Base-by-base conservation (phyloP, 2,888 invertebrate genomes). In the Sceliomorpha sp. region DNA sequence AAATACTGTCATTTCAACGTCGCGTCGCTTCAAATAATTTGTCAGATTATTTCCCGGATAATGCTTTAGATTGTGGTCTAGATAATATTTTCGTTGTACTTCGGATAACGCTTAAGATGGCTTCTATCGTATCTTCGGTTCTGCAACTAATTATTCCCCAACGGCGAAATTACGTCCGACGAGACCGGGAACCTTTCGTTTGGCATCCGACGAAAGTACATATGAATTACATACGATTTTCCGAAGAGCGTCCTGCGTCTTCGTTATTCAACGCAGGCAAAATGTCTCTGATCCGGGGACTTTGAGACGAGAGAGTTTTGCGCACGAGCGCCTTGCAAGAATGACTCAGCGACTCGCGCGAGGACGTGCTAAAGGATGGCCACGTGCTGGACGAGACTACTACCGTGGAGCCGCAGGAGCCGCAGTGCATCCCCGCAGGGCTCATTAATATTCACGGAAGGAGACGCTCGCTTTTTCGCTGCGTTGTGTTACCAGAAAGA, bases 361-460 rank as follows among this genome's bases (percentile, higher is more conserved):
- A 69, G 76, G 71, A 66, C 73, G 74, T 74, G 77, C 70, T 73
- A 75, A 78, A 77, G 74, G 73, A 72, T 74, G 73, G 70, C 76
- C 76, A 74, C 75, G 75, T 74, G 78, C 75, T 72, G 74, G 77
- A 74, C 75, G 63, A 53, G 69, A 58, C 73, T 73, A 58, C 73
- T 73, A 56, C 68, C 62, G 59, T 53, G 45, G 66, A 64, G 42
- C 66, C 62, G 42, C 53, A 66, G 42, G 50, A 66, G 74, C 70
- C 75, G 70, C 72, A 73, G 55, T 74, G 71, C 66, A 72, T 56
- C 74, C 73, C 63, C 68, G 66, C 68, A 73, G 67, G 70, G 56
- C 77, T 81, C 82, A 82, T 85, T 85, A 85, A 84, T 84, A 85
- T 85, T 85, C 85, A 81, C 79, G 69, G 75, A 71, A 77, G 77